Percentiles rank a stretch among this genome's conserved stretches.
Conservation (phyloP, 2,888 invertebrate genomes). For the Tachina grossa region DNA sequence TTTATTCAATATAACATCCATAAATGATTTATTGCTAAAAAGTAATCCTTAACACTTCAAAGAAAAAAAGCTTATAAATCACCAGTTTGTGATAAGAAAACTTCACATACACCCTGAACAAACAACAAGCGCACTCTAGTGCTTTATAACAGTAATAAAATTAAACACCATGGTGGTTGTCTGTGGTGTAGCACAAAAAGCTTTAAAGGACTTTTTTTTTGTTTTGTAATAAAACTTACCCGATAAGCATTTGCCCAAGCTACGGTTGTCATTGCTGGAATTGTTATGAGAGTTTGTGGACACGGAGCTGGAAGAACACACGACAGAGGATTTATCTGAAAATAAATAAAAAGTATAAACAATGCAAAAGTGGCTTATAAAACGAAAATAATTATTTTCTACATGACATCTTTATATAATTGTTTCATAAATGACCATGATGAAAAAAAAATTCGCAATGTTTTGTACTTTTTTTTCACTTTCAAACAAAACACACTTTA, state of each 20-base stretch:
- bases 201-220: constrained; percentile 49
- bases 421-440: constrained; percentile 60
- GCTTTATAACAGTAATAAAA: constrained; percentile 32
- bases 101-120: background rate
- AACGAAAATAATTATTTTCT: constrained; percentile 52
- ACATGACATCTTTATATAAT: constrained; percentile 68
- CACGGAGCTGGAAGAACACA: constrained; percentile 77
- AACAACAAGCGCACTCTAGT: constrained; percentile 49
- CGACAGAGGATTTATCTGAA: constrained; percentile 80
- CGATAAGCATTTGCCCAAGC: constrained; percentile 78
- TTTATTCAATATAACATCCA: background rate
- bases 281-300: constrained; percentile 72
- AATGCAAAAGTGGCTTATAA: constrained; percentile 25
- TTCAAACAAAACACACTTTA: constrained; percentile 53
- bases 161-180: constrained; percentile 73
- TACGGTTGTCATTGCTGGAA: constrained; percentile 77
- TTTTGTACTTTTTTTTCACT: background rate
- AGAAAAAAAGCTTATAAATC: constrained; percentile 13
- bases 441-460: constrained; percentile 21
- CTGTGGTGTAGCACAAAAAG: constrained; percentile 72
- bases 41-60: too few species aligned
- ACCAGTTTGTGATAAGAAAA: too few species aligned
- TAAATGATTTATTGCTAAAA: background rate
- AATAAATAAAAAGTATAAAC: constrained; percentile 61
- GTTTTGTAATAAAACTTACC: constrained; percentile 75